Conservation (phyloP, 2,888 invertebrate genomes). For the Heliconius hortense region DNA sequence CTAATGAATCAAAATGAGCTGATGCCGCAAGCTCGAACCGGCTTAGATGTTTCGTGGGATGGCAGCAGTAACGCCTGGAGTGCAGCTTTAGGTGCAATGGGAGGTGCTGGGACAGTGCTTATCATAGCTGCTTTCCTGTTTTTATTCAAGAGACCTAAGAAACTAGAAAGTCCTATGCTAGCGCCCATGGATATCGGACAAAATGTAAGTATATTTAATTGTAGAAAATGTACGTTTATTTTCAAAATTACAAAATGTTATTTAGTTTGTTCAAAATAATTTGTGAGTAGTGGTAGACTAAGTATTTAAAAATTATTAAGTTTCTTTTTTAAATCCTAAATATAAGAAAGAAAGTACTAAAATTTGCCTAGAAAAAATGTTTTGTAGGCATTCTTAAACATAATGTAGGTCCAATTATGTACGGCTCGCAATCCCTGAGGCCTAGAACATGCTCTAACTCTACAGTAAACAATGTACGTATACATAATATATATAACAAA, state of each 20-base stretch:
- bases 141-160: constrained; percentile 63
- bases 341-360: neutral
- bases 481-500: neutral
- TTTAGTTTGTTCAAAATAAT: neutral
- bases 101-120: constrained; percentile 69
- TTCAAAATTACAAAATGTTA: neutral
- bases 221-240: neutral
- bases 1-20: neutral
- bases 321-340: neutral
- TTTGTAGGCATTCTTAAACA: neutral
- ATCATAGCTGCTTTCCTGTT: constrained; percentile 63
- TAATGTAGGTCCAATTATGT: constrained; percentile 6
- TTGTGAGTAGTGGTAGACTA: neutral
- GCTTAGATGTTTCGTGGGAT: constrained; percentile 44
- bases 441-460: constrained; percentile 15
- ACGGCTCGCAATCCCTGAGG: constrained; percentile 20
- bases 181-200: constrained; percentile 71
- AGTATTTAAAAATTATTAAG: neutral
- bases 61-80: constrained; percentile 65
- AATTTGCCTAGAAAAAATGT: neutral
- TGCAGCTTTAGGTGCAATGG: constrained; percentile 66
- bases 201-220: constrained; percentile 59
- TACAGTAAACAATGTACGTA: neutral
- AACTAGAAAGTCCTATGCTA: constrained; percentile 57
- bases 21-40: neutral